Evolutionary conservation across 2,888 invertebrate genomes (phyloP).

Genomic region (Trichacis sp.): DNA sequence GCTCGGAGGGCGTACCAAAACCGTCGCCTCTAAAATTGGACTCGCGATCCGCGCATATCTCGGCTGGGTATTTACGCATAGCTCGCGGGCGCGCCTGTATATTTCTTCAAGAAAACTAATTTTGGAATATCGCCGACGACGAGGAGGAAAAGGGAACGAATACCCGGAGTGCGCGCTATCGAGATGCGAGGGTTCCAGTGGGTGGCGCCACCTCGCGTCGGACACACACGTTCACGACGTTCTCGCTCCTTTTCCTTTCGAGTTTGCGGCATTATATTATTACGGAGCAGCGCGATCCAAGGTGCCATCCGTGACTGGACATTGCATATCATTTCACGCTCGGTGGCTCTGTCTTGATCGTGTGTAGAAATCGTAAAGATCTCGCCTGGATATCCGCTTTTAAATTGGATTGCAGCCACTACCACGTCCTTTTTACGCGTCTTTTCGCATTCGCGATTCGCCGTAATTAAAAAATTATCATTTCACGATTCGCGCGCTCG

Average conservation of each 20-base stretch:
- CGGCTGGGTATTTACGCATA: conserved; percentile 66
- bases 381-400: conserved; percentile 67
- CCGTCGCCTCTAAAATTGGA: conserved; percentile 9
- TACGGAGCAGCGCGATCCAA: conserved; percentile 49
- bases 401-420: conserved; percentile 67
- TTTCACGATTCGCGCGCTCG: conserved; percentile 9
- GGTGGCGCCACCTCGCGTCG: conserved; percentile 57
- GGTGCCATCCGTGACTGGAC: conserved; percentile 69
- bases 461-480: conserved; percentile 33
- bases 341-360: conserved; percentile 64
- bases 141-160: no score
- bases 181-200: conserved; percentile 46
- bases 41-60: conserved; percentile 36
- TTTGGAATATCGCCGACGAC: no score
- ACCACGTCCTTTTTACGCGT: conserved; percentile 41
- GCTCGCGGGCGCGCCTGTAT: conserved; percentile 62
- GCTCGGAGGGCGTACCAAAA: no score
- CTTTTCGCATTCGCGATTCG: conserved; percentile 34
- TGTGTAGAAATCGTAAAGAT: conserved; percentile 70
- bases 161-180: no score
- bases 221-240: background rate
- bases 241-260: conserved; percentile 49
- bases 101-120: conserved; percentile 57
- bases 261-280: background rate
- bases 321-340: conserved; percentile 69